Conservation (phyloP, 2,888 invertebrate genomes). For the Trissoscelio sp. region DNA sequence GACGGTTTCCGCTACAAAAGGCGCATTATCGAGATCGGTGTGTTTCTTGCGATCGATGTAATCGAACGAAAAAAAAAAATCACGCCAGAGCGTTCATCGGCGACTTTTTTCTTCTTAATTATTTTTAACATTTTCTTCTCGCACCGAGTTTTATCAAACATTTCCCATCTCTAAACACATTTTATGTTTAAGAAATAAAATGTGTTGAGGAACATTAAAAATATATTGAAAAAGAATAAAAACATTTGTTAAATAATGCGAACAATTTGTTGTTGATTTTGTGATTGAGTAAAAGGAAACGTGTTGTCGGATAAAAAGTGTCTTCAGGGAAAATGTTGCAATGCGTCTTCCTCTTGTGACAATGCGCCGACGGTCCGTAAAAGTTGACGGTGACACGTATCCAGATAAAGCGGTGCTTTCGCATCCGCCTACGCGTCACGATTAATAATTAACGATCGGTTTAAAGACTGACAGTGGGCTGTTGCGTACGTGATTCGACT, state of each 20-base stretch:
- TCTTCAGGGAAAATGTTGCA: slow-evolving; percentile 40
- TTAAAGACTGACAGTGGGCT: slow-evolving; percentile 57
- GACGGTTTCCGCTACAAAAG: slow-evolving; percentile 74
- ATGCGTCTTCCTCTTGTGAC: slow-evolving; percentile 37
- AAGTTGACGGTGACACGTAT: slow-evolving; percentile 57
- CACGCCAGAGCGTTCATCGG: not conserved
- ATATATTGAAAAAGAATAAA: too few relatives aligned
- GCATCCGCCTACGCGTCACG: slow-evolving; percentile 66
- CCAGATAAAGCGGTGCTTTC: slow-evolving; percentile 64
- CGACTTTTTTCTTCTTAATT: not conserved
- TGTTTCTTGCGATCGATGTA: slow-evolving; percentile 57
- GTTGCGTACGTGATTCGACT: slow-evolving; percentile 64
- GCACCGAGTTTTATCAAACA: too few relatives aligned
- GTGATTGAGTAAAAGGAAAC: not conserved
- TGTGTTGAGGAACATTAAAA: too few relatives aligned
- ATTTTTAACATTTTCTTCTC: too few relatives aligned
- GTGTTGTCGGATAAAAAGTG: not conserved
- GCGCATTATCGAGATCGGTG: slow-evolving; percentile 52
- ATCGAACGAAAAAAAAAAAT: slow-evolving; percentile 51
- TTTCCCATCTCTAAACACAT: too few relatives aligned
- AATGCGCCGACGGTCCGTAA: slow-evolving; percentile 40
- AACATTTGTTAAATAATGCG: too few relatives aligned
- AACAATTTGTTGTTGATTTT: too few relatives aligned
- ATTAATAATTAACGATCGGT: slow-evolving; percentile 65
- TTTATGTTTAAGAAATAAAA: too few relatives aligned